A percentile compares a stretch with the other conserved stretches of the same genome.
Conservation (phyloP, 2,888 invertebrate genomes). For the Callinectes sapidus region DNA sequence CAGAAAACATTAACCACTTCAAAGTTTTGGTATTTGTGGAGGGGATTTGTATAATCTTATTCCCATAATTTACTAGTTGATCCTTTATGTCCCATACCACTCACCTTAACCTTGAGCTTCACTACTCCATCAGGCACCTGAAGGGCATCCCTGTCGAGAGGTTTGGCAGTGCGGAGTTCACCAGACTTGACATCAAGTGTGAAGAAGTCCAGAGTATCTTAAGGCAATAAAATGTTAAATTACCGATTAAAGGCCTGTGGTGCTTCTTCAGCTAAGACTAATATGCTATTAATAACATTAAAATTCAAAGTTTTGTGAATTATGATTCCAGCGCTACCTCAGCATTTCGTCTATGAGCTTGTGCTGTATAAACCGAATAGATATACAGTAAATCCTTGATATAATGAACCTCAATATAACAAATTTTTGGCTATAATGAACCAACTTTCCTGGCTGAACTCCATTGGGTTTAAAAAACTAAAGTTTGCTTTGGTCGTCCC, state of each 20-base stretch:
- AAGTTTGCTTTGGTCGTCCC: too few species aligned
- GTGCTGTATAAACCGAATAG: too few species aligned
- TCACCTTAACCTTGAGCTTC: conserved; percentile 83
- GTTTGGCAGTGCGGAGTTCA: conserved; percentile 88
- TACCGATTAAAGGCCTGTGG: not conserved
- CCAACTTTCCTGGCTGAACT: too few species aligned
- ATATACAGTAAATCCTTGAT: too few species aligned
- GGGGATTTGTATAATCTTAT: not conserved
- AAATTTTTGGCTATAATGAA: too few species aligned
- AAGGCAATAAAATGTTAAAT: conserved; percentile 72
- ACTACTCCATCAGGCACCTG: conserved; percentile 85
- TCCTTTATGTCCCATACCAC: conserved; percentile 69
- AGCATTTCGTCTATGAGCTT: too few species aligned
- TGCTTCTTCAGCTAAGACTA: not conserved
- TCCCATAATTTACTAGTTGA: not conserved
- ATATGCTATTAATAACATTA: not conserved
- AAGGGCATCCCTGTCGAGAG: conserved; percentile 89
- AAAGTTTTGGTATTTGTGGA: too few species aligned
- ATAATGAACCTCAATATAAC: too few species aligned
- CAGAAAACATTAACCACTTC: too few species aligned
- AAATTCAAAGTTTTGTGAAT: not conserved
- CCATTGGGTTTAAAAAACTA: too few species aligned
- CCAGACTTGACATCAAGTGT: conserved; percentile 86
- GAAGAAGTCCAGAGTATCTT: conserved; percentile 93
- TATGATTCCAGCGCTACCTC: too few species aligned